Conservation (phyloP, 2,888 invertebrate species). For the Cryptocheilus praepositus region DNA sequence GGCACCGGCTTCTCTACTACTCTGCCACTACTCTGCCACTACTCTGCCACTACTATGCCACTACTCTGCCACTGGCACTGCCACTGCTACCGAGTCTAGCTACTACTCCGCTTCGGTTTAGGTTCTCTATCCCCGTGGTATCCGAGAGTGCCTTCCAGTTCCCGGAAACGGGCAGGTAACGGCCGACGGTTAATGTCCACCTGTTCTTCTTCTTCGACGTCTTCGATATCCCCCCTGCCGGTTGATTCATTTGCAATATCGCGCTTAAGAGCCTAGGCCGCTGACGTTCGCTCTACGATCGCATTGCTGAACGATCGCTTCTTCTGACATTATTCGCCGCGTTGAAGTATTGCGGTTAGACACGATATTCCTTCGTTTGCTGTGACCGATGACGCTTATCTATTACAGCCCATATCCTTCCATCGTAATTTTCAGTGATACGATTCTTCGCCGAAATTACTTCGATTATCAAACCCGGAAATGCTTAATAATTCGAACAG, state of each 20-base stretch:
- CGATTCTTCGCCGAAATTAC: not conserved
- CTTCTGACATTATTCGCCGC: too few relatives aligned
- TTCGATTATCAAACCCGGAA: too few relatives aligned
- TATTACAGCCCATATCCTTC: too few relatives aligned
- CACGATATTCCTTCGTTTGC: slow-evolving; percentile 20
- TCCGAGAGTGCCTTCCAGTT: slow-evolving; percentile 30
- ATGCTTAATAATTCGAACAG: too few relatives aligned
- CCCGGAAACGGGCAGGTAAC: slow-evolving; percentile 55
- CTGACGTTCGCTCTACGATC: not conserved
- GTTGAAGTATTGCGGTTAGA: not conserved
- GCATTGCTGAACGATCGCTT: too few relatives aligned
- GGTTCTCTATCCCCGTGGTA: slow-evolving; percentile 34
- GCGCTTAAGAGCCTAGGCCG: slow-evolving; percentile 8
- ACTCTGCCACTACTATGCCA: too few relatives aligned
- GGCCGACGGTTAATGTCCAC: slow-evolving; percentile 51
- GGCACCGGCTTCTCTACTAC: not conserved
- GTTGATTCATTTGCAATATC: slow-evolving; percentile 48
- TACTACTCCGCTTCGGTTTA: slow-evolving; percentile 29
- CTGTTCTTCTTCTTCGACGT: slow-evolving; percentile 47
- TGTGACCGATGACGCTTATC: slow-evolving; percentile 3
- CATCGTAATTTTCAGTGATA: not conserved
- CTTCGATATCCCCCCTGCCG: slow-evolving; percentile 12
- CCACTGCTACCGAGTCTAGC: slow-evolving; percentile 20
- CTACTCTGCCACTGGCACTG: slow-evolving; percentile 9
- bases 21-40: not conserved